A percentile compares a stretch with the other conserved stretches of the same genome.
These are phyloP conservation scores for Lochmaea crataegi DNA, from an alignment of 2,888 invertebrate genomes.

Conservation along the genomic window DNA sequence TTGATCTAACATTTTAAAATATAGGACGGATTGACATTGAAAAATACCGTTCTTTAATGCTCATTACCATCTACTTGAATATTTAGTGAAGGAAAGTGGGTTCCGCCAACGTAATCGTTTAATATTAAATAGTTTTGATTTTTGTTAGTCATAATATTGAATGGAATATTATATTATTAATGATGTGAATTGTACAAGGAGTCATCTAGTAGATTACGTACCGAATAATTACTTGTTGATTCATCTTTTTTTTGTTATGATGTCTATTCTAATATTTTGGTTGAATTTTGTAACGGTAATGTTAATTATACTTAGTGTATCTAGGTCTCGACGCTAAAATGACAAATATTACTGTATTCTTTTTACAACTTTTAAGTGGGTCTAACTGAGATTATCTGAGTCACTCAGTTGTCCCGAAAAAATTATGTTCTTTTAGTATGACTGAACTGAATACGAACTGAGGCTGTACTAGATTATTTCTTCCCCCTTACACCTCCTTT, in stretches of 20 bases:
- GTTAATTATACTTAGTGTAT: too few relatives aligned
- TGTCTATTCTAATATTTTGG: background rate
- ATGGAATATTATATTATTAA: background rate
- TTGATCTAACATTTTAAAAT: background rate
- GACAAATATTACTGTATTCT: too few relatives aligned
- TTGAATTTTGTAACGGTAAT: too few relatives aligned
- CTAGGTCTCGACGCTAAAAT: too few relatives aligned
- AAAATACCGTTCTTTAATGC: background rate
- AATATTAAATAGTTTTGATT: background rate
- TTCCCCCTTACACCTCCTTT: too few relatives aligned
- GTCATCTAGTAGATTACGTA: background rate
- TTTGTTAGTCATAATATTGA: conserved; percentile 4
- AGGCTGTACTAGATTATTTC: too few relatives aligned
- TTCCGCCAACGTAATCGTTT: background rate
- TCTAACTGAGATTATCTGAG: too few relatives aligned
- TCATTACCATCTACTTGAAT: background rate
- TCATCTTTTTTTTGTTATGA: background rate
- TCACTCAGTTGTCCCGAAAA: too few relatives aligned
- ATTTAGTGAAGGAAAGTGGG: background rate
- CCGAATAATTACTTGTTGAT: background rate
- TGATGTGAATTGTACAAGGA: background rate
- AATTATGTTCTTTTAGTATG: too few relatives aligned
- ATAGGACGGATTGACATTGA: background rate
- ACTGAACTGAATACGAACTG: too few relatives aligned
- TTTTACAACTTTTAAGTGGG: too few relatives aligned